Evolutionary conservation across 2,797 vertebrate genomes (phyloP).

Genomic region (Chaetophractus vellerosus): DNA sequence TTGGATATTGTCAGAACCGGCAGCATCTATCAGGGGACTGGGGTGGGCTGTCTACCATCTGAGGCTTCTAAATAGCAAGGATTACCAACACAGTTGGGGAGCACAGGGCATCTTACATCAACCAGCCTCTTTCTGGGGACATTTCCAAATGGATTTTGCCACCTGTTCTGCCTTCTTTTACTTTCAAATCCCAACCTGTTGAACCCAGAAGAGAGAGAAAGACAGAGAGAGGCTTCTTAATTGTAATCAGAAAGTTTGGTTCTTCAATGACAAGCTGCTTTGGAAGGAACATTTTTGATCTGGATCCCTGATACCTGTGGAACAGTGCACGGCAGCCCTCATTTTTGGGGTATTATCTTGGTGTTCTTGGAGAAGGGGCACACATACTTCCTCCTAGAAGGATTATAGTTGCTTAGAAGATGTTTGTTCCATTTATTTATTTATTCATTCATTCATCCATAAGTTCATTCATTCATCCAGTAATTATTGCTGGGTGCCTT

Average conservation of each 20-base stretch:
- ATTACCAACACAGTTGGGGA: background rate
- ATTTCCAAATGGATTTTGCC: background rate
- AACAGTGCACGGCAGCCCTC: background rate
- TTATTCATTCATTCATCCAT: background rate
- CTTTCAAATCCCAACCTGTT: conserved; percentile 42
- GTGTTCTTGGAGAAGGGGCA: background rate
- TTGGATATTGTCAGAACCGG: background rate
- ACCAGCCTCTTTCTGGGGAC: background rate
- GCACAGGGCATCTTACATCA: background rate
- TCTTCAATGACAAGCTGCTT: background rate
- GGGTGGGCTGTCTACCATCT: background rate
- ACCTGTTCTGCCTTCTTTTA: background rate
- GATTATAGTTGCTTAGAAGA: background rate
- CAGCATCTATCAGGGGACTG: background rate
- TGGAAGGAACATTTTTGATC: background rate
- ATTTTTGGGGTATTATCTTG: background rate
- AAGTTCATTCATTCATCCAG: background rate
- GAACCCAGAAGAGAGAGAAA: conserved; percentile 15
- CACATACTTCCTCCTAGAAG: background rate
- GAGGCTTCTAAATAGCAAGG: background rate
- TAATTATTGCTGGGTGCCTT: background rate
- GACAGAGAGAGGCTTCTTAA: background rate
- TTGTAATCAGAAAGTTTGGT: conserved; percentile 14
- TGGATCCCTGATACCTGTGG: background rate
- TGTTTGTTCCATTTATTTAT: background rate